Evolutionary conservation across 2,797 vertebrate genomes (phyloP).

Genomic region (Parauchenoglanis punctatus): DNA sequence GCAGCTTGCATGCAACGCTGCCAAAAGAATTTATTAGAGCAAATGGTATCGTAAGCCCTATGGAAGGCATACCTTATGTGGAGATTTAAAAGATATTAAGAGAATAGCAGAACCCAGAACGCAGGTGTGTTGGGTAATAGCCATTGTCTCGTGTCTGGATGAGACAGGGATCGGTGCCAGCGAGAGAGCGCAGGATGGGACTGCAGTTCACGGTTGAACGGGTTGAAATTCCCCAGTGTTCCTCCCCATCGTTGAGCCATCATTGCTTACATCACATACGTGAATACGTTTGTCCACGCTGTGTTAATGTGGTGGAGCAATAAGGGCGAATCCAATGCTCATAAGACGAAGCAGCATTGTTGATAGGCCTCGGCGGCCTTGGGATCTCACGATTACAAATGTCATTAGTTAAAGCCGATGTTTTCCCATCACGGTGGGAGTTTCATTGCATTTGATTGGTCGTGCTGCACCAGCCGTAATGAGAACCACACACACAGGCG

Average conservation of each 20-base stretch:
- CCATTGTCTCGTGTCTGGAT: constrained; percentile 76
- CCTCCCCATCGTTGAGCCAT: background rate
- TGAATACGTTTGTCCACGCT: background rate
- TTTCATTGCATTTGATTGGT: background rate
- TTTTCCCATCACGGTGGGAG: constrained; percentile 9
- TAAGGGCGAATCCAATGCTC: background rate
- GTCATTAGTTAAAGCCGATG: constrained; percentile 33
- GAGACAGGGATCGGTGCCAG: constrained; percentile 64
- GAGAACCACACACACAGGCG: background rate
- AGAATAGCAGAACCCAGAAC: constrained; percentile 77
- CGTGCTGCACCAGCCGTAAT: constrained; percentile 6
- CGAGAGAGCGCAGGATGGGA: constrained; percentile 58
- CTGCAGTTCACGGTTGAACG: constrained; percentile 61
- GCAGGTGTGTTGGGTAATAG: constrained; percentile 84
- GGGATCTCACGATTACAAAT: constrained; percentile 17
- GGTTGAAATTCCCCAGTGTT: constrained; percentile 48
- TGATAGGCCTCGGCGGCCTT: background rate
- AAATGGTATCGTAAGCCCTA: constrained; percentile 86
- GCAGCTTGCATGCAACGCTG: constrained; percentile 81
- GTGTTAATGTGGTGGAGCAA: constrained; percentile 1
- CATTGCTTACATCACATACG: constrained; percentile 11
- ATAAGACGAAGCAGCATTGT: background rate
- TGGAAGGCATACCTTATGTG: constrained; percentile 88
- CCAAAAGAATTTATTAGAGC: constrained; percentile 89
- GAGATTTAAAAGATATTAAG: constrained; percentile 87